Base-by-base conservation (phyloP, 2,113 vertebrate genomes). In the Coracopsis vasa region DNA sequence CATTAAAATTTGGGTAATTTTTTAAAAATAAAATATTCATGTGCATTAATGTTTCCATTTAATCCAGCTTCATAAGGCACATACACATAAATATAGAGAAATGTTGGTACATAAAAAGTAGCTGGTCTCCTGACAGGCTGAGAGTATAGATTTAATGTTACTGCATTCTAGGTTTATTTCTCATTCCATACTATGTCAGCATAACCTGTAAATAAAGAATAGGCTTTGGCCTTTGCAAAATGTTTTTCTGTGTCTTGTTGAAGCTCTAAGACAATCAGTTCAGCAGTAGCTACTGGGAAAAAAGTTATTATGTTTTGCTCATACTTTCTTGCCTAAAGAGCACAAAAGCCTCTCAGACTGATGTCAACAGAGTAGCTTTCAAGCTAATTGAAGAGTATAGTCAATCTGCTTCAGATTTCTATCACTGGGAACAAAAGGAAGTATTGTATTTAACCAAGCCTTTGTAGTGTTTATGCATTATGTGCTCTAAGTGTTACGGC, bases 301-400 rank as follows among this genome's bases (percentile, higher is more conserved):
- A 84, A 41, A 15, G 17, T 66, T 93, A 20, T 78, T 81, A 81
- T 89, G 16, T 72, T 94, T 94, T 90, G 47, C 37, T 87, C 64
- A 73, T 56, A 69, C 28, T 87, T 91, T 91, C 41, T 93, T 90
- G 87, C 84, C 85, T 42, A 58, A 91, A 87, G 90, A 96, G 10
- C 48, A 88, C 25, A 82, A 81, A 92, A 35, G 16, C 25, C 48
- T 94, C 74, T 56, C 51, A 75, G 48, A 33, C 33, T 82, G 31
- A 53, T 92, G 70, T 89, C 86, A 81, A 72, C 56, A 93, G 48
- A 90, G 84, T 6, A 16, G 23, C 62, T 95, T 97, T 97, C 88
- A 90, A 95, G 66, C 77, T 95, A 95, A 92, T 87, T 96, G 64
- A 94, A 95, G 93, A 93, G 39, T 48, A 9, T 80, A 69, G 64